Conservation (phyloP, 2,888 invertebrate genomes). For the Phengaris alcon region DNA sequence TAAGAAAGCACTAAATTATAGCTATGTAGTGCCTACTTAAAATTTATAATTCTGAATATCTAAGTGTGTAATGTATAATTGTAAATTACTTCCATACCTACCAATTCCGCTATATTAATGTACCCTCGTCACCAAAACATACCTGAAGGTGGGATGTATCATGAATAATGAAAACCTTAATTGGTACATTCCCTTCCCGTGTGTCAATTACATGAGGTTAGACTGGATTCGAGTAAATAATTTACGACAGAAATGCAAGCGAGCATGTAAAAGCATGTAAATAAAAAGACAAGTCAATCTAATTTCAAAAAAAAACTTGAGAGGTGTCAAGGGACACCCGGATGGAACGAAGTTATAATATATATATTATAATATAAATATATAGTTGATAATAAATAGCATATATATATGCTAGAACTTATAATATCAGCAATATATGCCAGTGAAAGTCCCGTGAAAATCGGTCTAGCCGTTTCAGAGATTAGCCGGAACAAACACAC, state of each 20-base stretch:
- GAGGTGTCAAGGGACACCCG: no score
- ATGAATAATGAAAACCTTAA: slow-evolving; percentile 20
- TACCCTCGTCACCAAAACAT: slow-evolving; percentile 8
- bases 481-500: no score
- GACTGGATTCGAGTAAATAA: not conserved
- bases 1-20: not conserved
- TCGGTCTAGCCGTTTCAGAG: no score
- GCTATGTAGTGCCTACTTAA: not conserved
- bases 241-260: not conserved
- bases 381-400: no score
- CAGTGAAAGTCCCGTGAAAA: no score
- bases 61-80: not conserved
- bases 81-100: not conserved
- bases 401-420: no score
- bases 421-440: no score
- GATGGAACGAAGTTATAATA: no score
- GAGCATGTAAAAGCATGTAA: not conserved
- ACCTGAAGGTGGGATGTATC: slow-evolving; percentile 12
- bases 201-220: slow-evolving; percentile 4
- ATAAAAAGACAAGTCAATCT: no score
- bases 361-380: no score
- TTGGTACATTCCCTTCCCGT: slow-evolving; percentile 2
- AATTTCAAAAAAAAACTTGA: no score
- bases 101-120: not conserved
- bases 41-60: not conserved